Evolutionary conservation across 2,113 vertebrate genomes (phyloP).

Genomic region (Ictalurus punctatus): DNA sequence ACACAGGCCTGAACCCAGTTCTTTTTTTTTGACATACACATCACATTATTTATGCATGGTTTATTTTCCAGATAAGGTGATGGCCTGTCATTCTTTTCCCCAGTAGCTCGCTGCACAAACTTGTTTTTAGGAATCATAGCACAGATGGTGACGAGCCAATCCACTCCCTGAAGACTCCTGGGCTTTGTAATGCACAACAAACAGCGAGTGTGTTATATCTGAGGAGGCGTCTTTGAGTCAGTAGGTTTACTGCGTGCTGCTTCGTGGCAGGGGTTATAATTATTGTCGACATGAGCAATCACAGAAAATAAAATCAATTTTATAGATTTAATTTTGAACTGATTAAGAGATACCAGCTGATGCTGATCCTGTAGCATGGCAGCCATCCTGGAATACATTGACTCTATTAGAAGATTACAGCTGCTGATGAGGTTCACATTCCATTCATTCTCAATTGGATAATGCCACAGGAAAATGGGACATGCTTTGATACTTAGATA

Average conservation of each 20-base stretch:
- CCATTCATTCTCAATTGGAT: constrained; percentile 30
- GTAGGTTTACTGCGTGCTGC: constrained; percentile 67
- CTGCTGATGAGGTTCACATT: constrained; percentile 44
- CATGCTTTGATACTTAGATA: constrained; percentile 16
- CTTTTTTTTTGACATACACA: background rate
- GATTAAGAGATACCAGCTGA: constrained; percentile 65
- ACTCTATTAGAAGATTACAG: constrained; percentile 51
- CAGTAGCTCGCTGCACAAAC: constrained; percentile 59
- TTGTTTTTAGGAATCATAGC: constrained; percentile 70
- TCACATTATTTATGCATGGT: constrained; percentile 5
- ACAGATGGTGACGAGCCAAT: constrained; percentile 74
- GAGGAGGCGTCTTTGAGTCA: constrained; percentile 71
- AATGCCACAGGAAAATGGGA: constrained; percentile 42
- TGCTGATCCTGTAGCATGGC: constrained; percentile 28
- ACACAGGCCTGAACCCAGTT: background rate
- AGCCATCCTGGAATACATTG: constrained; percentile 36
- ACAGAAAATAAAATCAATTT: constrained; percentile 75
- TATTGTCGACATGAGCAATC: constrained; percentile 77
- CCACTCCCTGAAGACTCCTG: constrained; percentile 71
- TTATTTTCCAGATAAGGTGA: constrained; percentile 1
- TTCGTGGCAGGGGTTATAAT: constrained; percentile 72
- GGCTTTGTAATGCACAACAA: constrained; percentile 72
- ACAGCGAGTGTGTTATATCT: constrained; percentile 69
- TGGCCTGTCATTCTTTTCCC: constrained; percentile 39
- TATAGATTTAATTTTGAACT: constrained; percentile 70